Evolutionary conservation across 1,140 invertebrate species (phyloP), one percentile per base, ranked within the genome.

Genomic region (Drosophila navojoa): DNA sequence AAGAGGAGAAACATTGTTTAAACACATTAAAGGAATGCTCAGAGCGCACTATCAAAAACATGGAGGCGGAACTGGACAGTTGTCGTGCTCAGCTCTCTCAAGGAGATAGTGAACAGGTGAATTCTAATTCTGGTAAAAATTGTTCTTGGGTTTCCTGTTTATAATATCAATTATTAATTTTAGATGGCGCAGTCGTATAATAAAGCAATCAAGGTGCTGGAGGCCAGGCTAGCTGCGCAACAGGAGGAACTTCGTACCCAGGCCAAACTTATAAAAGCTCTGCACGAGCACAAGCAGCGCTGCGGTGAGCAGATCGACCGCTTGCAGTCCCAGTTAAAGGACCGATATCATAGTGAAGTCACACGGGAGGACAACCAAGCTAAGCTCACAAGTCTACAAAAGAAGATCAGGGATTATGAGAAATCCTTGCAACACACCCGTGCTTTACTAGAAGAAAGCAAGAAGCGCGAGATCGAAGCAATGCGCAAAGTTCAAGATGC

Each of bases 401-500:
- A 74, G 15, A 71, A 90, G 47, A 4, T 89, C 0, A 76, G 59
- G 4, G 80, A 90, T 7, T 73, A 66, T 3, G 76, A 91, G 44
- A 69, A 79, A 27, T 68, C 76, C 0, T 58, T 92, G 5, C 25
- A 27, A 0, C 29, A 64, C 3, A 64, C 60, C 0, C 69, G 35
- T 0, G 25, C 63, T 0, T 19, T 77, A 32, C 73, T 87, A 0
- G 38, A 69, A 4, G 79, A 80, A 49, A 74, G 74, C 22, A 75
- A 66, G 0, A 77, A 79, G 13, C 71, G 77, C 5, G 75, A 81
- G 22, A 16, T 44, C 1, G 11, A 52, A 1, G 91, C 91, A 13
- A 73, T 92, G 59, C 66, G 60, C 2, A 92, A 92, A 35, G 74
- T 92, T 0, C 81, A 92, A 32, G 94, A 94, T 76, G 93, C 94